Percentiles rank a stretch among this genome's conserved stretches.
phyloP scores from a whole-genome alignment of 2,113 vertebrate genomes.

The Mobula hypostoma region DNA sequence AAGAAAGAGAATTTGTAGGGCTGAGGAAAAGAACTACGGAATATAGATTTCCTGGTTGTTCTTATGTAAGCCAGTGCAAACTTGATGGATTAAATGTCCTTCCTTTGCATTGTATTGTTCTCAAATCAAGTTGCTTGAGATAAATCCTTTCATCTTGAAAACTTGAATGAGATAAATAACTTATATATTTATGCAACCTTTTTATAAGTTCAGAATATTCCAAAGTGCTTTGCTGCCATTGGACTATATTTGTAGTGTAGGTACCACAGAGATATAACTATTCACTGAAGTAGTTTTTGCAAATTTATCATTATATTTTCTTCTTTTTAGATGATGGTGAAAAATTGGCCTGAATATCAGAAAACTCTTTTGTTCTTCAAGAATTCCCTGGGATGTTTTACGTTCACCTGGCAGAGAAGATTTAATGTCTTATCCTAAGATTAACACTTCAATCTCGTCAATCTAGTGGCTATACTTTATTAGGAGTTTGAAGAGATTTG shows the following conservation, averaged over 20 bases:
- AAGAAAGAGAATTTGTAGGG: too few relatives aligned
- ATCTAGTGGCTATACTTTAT: too few relatives aligned
- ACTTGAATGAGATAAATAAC: background rate
- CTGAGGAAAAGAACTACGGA: too few relatives aligned
- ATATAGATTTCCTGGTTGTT: too few relatives aligned
- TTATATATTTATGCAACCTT: background rate
- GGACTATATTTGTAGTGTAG: background rate
- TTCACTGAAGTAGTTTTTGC: too few relatives aligned
- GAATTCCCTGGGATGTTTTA: background rate
- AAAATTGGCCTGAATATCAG: background rate
- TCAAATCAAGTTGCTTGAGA: background rate
- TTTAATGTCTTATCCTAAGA: background rate
- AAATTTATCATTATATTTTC: background rate
- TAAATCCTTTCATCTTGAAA: background rate
- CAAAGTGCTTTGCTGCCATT: background rate
- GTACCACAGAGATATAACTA: background rate
- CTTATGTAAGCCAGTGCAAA: too few relatives aligned
- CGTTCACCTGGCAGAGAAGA: background rate
- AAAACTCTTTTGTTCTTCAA: background rate
- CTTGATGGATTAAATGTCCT: too few relatives aligned
- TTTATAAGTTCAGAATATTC: background rate
- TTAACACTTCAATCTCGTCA: background rate
- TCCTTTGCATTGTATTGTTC: too few relatives aligned
- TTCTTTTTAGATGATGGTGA: background rate
- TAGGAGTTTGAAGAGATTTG: too few relatives aligned